These are phyloP conservation scores for Chymomyza amoena DNA, from an alignment of 2,888 invertebrate genomes.

Conservation along the genomic window DNA sequence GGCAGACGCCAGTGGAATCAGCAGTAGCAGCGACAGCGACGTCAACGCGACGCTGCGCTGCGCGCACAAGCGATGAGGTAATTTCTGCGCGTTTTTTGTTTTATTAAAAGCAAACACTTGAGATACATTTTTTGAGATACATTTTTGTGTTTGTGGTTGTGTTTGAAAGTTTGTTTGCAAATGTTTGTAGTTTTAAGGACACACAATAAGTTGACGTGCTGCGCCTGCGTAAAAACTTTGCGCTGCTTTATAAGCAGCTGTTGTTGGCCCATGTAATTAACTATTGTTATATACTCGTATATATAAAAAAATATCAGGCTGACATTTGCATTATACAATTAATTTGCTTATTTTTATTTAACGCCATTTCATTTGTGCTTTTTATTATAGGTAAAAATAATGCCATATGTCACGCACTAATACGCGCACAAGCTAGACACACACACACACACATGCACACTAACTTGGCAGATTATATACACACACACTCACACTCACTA, in stretches of 20 bases:
- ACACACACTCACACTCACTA: background rate
- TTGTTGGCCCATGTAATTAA: background rate
- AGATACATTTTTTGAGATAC: background rate
- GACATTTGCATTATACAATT: conserved; percentile 56
- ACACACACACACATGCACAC: conserved; percentile 19
- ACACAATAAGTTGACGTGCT: background rate
- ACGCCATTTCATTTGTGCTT: conserved; percentile 14
- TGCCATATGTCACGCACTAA: conserved; percentile 67
- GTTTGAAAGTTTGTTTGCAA: background rate
- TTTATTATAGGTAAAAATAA: conserved; percentile 45
- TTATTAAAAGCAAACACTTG: conserved; percentile 12
- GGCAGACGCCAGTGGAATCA: conserved; percentile 37
- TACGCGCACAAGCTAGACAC: conserved; percentile 36
- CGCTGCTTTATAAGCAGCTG: no score
- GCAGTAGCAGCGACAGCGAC: background rate
- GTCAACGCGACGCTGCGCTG: background rate
- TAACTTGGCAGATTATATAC: conserved; percentile 1
- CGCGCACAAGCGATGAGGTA: conserved; percentile 59
- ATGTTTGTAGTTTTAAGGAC: background rate
- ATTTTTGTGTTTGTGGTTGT: no score
- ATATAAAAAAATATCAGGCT: background rate
- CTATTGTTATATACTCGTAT: background rate
- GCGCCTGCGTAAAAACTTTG: background rate
- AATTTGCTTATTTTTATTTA: conserved; percentile 30
- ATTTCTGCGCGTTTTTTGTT: conserved; percentile 55